Base-by-base conservation (phyloP, 35 echinoderm and acorn worm species). In the Lytechinus variegatus region DNA sequence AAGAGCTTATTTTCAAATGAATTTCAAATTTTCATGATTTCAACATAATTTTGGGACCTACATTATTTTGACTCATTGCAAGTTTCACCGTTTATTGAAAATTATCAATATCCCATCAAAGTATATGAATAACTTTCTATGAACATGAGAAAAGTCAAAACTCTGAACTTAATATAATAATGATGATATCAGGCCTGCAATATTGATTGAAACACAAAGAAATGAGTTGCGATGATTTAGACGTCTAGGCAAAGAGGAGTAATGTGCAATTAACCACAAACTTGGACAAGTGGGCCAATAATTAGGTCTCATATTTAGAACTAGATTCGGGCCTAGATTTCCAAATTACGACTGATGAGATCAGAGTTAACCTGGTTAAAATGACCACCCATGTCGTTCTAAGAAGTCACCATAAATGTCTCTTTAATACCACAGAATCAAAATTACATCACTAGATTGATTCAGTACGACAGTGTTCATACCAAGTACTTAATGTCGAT, bases 261-360 rank as follows among this genome's bases (percentile, higher is more conserved):
- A 79, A 79, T 79, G 24, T 0, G 66, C 66, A 79, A 79, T 79
- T 79, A 79, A 79, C 19, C 66, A 79, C 66, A 79, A 79, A 79
- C 5, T 24, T 79, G 16, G 66, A 79, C 16, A 79, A 79, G 66
- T 79, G 66, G 66, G 66, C 66, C 66, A 79, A 79, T 79, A 79
- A 79, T 79, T 79, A 79, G 66, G 66, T 79, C 66, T 79, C 66
- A 79, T 79, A 79, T 79, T 79, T 79, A 19, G n/a, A 79, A 79
- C n/a, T 79, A 79, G 21, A 7, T 21, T 79, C 21, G 24, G 66
- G 14, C 66, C 66, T 24, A 79, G 66, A 79, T 79, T 79, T 79
- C 6, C 19, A 79, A 79, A 79, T 79, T 79, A 24, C 14, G 19
- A 16, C 8, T 79, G 66, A 79, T 79, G 66, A 79, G 66, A 79